Conservation (phyloP, 2,113 vertebrate genomes). For the Pardalotus punctatus region DNA sequence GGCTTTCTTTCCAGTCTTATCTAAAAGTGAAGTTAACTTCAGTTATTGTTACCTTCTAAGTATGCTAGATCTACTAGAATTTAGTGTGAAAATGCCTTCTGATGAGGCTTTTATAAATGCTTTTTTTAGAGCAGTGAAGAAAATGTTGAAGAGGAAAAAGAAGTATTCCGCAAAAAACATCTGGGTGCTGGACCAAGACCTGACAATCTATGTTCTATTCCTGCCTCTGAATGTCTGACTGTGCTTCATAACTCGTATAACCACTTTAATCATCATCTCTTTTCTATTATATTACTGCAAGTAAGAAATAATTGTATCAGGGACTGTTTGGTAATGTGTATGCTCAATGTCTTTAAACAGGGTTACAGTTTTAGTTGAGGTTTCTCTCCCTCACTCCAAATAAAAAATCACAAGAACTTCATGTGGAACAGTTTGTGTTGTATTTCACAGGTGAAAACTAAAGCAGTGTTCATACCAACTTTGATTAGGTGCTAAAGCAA, state of each 20-base stretch:
- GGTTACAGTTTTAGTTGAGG: neutral
- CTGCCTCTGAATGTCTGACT: neutral
- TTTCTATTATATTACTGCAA: neutral
- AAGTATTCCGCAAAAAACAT: neutral
- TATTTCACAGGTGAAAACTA: neutral
- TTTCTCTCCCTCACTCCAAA: neutral
- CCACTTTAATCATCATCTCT: neutral
- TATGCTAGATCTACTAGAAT: neutral
- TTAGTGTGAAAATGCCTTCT: neutral
- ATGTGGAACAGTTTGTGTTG: neutral
- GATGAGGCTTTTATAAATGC: neutral
- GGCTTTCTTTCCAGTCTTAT: neutral
- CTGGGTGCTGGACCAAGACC: neutral
- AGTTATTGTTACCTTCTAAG: neutral
- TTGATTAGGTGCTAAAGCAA: neutral
- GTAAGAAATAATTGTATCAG: neutral
- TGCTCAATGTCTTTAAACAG: neutral
- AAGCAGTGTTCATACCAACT: neutral
- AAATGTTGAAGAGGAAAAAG: neutral
- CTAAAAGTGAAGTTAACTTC: neutral
- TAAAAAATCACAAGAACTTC: neutral
- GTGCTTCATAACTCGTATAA: neutral
- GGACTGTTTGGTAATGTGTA: neutral
- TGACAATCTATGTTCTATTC: neutral
- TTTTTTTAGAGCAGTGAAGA: neutral